Evolutionary conservation across 92 coral and sea anemone genomes (phyloP).

Genomic region (Micromussa lordhowensis): DNA sequence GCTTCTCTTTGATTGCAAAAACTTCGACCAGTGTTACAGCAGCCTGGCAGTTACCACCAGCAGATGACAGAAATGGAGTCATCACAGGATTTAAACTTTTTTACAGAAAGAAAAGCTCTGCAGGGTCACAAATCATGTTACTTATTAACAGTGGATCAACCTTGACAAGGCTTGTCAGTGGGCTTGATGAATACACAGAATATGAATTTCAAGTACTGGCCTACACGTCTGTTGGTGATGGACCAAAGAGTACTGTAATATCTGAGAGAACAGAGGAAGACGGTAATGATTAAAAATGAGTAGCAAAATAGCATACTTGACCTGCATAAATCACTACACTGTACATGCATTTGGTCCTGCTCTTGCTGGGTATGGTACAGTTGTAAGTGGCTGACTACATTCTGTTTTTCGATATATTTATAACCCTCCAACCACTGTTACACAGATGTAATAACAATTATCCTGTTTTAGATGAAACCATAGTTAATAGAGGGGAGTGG

Average conservation of each 20-base stretch:
- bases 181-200: constrained; percentile 41
- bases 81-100: constrained; percentile 38
- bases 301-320: no score
- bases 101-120: neutral
- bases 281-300: neutral
- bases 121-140: neutral
- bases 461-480: no score
- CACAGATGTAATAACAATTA: no score
- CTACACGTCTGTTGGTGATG: constrained; percentile 27
- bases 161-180: neutral
- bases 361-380: no score
- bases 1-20: no score
- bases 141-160: neutral
- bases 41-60: no score
- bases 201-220: constrained; percentile 37
- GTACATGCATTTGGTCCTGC: no score
- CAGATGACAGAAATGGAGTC: constrained; percentile 14
- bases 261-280: constrained; percentile 33
- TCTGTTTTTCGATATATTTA: no score
- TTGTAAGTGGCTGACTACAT: neutral
- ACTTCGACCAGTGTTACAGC: no score
- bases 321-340: no score
- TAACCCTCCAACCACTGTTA: no score
- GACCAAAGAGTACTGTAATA: constrained; percentile 19
- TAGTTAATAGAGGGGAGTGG: no score